phyloP scores from a whole-genome alignment of 2,888 invertebrate genomes.

The Pristionchus entomophagus region DNA sequence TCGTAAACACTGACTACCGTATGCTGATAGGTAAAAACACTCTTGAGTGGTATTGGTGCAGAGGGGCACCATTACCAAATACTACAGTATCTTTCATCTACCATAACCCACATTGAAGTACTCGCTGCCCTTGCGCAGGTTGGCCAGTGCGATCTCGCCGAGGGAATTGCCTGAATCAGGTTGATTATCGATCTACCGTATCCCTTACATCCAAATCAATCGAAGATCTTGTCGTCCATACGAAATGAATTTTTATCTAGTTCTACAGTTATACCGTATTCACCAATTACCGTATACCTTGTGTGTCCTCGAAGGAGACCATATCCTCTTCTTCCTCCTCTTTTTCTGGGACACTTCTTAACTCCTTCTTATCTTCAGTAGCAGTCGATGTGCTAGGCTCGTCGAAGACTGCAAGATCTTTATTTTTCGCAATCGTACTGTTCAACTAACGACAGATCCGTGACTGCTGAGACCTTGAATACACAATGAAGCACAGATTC shows the following conservation, averaged over 20 bases:
- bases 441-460: no score
- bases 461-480: no score
- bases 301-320: constrained; percentile 54
- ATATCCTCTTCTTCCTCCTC: constrained; percentile 41
- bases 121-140: constrained; percentile 58
- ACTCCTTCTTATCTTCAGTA: constrained; percentile 20
- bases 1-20: no score
- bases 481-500: no score
- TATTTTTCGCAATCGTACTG: background rate
- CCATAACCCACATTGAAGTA: constrained; percentile 62
- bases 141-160: constrained; percentile 56
- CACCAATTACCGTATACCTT: constrained; percentile 51
- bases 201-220: no score
- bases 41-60: background rate
- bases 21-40: background rate
- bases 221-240: background rate
- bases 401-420: background rate
- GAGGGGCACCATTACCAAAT: background rate
- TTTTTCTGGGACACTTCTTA: background rate
- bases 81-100: background rate
- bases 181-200: background rate
- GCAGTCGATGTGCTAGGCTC: background rate
- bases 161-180: constrained; percentile 45
- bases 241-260: no score
- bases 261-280: background rate